Base-by-base conservation (phyloP, 2,797 vertebrate species). In the Chanos chanos region DNA sequence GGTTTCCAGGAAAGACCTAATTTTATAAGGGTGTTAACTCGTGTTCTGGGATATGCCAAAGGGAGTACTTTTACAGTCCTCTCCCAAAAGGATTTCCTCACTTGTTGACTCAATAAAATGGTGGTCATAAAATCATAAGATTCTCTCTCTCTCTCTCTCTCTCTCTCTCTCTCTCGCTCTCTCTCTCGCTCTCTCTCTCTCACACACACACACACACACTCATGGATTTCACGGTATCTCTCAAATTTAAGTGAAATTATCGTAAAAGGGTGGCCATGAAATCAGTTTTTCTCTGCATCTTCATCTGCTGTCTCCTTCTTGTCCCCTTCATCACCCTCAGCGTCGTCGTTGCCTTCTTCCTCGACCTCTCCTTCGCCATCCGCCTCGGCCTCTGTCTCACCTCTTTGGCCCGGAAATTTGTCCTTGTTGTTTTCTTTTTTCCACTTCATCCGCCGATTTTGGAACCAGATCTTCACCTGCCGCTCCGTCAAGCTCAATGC, bases 391-490 rank as follows among this genome's bases (percentile, higher is more conserved):
- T 55, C 63, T 70, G 89, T 85, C 34, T 75, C 69, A 22, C 66
- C 72, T 72, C 89, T 81, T 69, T 88, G 88, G 67, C 89, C 88
- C 0, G 90, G 90, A 62, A 91, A 86, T 78, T 92, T 92, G 79
- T 91, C 89, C 63, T 91, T 91, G 74, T 91, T 91, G 72, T 91
- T 92, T 59, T 91, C 90, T 56, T 91, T 92, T 87, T 91, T 92
- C 90, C 89, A 92, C 71, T 92, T 91, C 90, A 91, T 92, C 68
- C 90, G 84, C 60, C 90, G 79, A 76, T 91, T 92, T 73, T 92
- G 90, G 83, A 92, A 92, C 90, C 90, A 92, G 51, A 92, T 91
- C 83, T 92, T 92, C 78, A 91, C 89, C 81, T 92, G 90, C 70
- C 89, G 83, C 79, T 91, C 89, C 2, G 87, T 92, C 77, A 92